Base-by-base conservation (phyloP, 1,140 invertebrate species). In the Drosophila parabipectinata region DNA sequence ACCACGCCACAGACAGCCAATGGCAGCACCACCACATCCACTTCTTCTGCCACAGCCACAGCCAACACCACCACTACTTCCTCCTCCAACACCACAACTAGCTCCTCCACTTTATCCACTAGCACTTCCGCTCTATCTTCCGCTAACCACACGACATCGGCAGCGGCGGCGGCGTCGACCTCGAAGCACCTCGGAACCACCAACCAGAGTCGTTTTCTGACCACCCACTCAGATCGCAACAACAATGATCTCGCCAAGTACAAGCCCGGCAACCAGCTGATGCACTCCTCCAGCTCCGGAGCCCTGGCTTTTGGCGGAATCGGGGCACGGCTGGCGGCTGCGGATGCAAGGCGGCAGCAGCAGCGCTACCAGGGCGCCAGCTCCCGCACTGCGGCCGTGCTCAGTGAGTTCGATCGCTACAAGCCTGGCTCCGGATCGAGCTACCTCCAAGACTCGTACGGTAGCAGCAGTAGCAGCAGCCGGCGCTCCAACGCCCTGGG, bases 231-330 rank as follows among this genome's bases (percentile, higher is more conserved):
- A 79, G 85, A 91, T 83, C 85, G 82, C 69, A 90, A 84, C 71
- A 87, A 90, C 69, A 85, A 76, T 58, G 85, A 90, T 69, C 79
- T 91, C 30, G 79, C 90, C 68, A 91, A 91, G 41, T 91, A 91
- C 24, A 79, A 69, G 58, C 84, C 90, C 59, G 51, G 76, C 59
- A 76, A 74, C 53, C 60, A 91, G 45, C 57, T 91, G n/a, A 74
- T 81, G 85, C 90, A 91, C 80, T 91, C 90, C 18, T 77, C 82
- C 47, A 91, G 90, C 58, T 91, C 90, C 24, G 90, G 90, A 14
- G 79, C 90, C 6, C 64, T 91, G 12, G 90, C 90, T 15, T 91
- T 91, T 26, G 90, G 90, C 32, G 90, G 90, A n/a, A 91, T 91
- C 18, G 87, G 90, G 2, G 90, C 90, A 6, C 85, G 90, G 10